phyloP scores from a whole-genome alignment of 2,888 invertebrate species.

The Siphonodentalium dalli region DNA sequence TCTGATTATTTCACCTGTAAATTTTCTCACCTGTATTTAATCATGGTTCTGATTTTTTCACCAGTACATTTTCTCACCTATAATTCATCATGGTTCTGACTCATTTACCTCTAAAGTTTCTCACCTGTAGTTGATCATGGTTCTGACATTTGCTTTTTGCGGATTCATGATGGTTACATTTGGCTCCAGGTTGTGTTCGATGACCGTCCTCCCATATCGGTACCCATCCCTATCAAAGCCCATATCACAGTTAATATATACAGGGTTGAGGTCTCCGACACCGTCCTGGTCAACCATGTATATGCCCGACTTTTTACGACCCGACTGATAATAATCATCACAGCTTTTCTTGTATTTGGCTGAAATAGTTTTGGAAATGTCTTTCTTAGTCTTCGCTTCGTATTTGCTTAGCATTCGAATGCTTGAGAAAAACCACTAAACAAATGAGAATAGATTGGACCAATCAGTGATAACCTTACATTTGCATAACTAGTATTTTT shows the following conservation, averaged over 20 bases:
- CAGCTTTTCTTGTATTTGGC: conserved; percentile 90
- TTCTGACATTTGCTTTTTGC: conserved; percentile 38
- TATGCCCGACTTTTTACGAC: conserved; percentile 87
- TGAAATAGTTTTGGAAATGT: conserved; percentile 49
- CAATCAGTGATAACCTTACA: no score
- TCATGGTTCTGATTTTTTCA: no score
- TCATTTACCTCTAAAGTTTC: no score
- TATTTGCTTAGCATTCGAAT: neutral
- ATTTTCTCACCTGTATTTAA: no score
- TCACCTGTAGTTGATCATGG: conserved; percentile 58
- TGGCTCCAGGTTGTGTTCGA: conserved; percentile 49
- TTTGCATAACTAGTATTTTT: no score
- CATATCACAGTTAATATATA: conserved; percentile 90
- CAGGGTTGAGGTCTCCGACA: conserved; percentile 89
- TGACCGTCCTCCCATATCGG: conserved; percentile 42
- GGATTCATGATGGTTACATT: conserved; percentile 42
- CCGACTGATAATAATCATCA: conserved; percentile 87
- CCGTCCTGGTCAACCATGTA: conserved; percentile 94
- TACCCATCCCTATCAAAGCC: conserved; percentile 59
- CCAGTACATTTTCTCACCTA: no score
- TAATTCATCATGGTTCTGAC: neutral
- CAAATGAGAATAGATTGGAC: no score
- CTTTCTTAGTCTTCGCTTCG: neutral
- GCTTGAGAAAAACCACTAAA: neutral
- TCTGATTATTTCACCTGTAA: no score